phyloP scores from a whole-genome alignment of 2,888 invertebrate genomes.

The Prionchulus punctatus region DNA sequence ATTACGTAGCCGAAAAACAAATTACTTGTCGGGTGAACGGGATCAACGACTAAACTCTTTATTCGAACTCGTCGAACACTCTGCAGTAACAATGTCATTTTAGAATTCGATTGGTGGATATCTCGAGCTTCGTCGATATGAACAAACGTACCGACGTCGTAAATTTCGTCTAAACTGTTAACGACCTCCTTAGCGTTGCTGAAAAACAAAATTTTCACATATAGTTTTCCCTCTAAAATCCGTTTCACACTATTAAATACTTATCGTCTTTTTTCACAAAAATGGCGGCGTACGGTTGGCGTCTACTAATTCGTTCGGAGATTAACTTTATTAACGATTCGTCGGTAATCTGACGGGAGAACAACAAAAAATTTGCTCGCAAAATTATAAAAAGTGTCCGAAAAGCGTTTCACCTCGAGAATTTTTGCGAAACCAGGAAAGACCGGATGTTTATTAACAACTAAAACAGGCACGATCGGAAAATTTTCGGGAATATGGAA shows the following conservation, averaged over 20 bases:
- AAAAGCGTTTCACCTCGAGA: slow-evolving; percentile 54
- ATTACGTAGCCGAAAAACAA: no score
- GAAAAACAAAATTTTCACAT: slow-evolving; percentile 13
- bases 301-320: slow-evolving; percentile 75
- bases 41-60: background rate
- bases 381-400: slow-evolving; percentile 1
- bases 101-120: slow-evolving; percentile 72
- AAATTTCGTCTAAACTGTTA: slow-evolving; percentile 62
- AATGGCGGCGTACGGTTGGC: slow-evolving; percentile 91
- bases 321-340: slow-evolving; percentile 70
- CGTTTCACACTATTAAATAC: no score
- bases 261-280: slow-evolving; percentile 82
- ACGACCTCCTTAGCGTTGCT: slow-evolving; percentile 71
- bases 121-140: slow-evolving; percentile 96
- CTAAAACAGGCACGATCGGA: slow-evolving; percentile 87
- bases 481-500: slow-evolving; percentile 86
- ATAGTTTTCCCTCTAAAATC: slow-evolving; percentile 1
- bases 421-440: slow-evolving; percentile 96
- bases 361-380: slow-evolving; percentile 26
- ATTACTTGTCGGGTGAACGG: background rate
- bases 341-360: slow-evolving; percentile 66
- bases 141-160: slow-evolving; percentile 81
- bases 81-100: slow-evolving; percentile 75
- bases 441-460: slow-evolving; percentile 79
- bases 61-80: slow-evolving; percentile 55